Base-by-base conservation (phyloP, 92 coral and sea anemone species). In the Phenganax subtilis region DNA sequence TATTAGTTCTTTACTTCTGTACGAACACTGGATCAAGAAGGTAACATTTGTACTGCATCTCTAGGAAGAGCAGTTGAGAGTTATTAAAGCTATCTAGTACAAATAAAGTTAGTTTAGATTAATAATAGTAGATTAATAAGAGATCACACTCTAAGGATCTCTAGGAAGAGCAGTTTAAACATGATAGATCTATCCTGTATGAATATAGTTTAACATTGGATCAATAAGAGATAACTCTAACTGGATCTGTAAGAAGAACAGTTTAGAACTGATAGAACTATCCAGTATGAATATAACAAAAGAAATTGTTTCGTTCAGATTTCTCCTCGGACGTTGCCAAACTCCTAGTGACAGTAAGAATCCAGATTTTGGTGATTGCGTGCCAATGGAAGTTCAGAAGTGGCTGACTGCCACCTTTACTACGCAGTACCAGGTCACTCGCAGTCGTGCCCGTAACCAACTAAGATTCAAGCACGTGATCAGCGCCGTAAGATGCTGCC, bases 371-470 rank as follows among this genome's bases (percentile, higher is more conserved):
- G 57, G 83, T 27, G 83, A 79, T 11, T 47, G 72, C n/a, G 73
- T 79, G 0, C 83, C 83, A 15, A 79, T 88, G 17, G 99, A 96
- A 79, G 99, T 96, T 15, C 97, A 97, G n/a, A 93, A 96, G 66
- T 96, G 99, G 99, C 89, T 96, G 57, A 97, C 97, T 4, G 91
- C 97, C 8, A 96, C 99, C 0, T 96, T 96, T 77, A 93, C 99
- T 3, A 79, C 83, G 17, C 83, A 79, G 60, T 79, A 79, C 62
- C 73, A 79, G 61, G 65, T 79, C 83, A n/a, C 83, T 12, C 54
- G 62, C 17, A 79, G 53, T 54, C 73, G 47, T 6, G 83, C 25
- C 11, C 67, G 74, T 25, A 55, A 79, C 8, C 73, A 79, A 53
- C 47, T 79, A 15, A 63, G 97, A 27, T 96, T 96, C 81, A 89